These are phyloP conservation scores for Phaethon lepturus DNA, from an alignment of 2,113 vertebrate genomes.

Conservation along the genomic window DNA sequence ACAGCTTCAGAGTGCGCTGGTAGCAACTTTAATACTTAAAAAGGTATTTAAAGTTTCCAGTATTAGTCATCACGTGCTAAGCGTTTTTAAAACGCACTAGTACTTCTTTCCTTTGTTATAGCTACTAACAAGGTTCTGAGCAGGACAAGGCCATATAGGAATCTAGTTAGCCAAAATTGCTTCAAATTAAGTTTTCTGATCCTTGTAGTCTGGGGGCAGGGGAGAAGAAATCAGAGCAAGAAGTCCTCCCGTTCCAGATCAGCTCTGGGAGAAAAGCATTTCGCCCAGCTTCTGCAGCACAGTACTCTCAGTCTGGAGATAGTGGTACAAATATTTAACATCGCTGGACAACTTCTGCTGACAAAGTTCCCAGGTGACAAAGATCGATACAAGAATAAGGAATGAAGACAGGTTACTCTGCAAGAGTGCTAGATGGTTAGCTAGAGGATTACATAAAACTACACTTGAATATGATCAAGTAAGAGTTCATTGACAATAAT, in stretches of 20 bases:
- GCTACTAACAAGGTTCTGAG: background rate
- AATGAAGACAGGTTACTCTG: slow-evolving; percentile 48
- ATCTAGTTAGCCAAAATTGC: background rate
- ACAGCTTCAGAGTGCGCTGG: background rate
- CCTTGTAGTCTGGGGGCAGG: background rate
- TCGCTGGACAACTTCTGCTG: slow-evolving; percentile 35
- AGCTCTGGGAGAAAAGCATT: background rate
- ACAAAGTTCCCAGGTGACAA: slow-evolving; percentile 59
- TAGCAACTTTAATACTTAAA: background rate
- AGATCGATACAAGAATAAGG: slow-evolving; percentile 53
- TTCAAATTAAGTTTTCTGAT: background rate
- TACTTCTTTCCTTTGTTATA: background rate
- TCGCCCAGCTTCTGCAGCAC: background rate
- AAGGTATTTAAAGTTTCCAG: background rate
- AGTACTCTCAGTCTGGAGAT: background rate
- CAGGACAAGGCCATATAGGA: background rate
- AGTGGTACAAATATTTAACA: slow-evolving; percentile 10
- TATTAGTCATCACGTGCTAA: background rate
- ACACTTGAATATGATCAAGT: background rate
- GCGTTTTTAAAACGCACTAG: background rate
- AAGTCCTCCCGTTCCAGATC: background rate
- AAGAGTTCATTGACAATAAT: background rate
- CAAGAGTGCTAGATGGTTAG: background rate
- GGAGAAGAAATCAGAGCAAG: background rate
- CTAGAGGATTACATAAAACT: background rate